A percentile compares a stretch with the other conserved stretches of the same genome.
These are phyloP conservation scores for Hylomyscus alleni DNA, from an alignment of 2,797 vertebrate genomes.

Conservation along the genomic window DNA sequence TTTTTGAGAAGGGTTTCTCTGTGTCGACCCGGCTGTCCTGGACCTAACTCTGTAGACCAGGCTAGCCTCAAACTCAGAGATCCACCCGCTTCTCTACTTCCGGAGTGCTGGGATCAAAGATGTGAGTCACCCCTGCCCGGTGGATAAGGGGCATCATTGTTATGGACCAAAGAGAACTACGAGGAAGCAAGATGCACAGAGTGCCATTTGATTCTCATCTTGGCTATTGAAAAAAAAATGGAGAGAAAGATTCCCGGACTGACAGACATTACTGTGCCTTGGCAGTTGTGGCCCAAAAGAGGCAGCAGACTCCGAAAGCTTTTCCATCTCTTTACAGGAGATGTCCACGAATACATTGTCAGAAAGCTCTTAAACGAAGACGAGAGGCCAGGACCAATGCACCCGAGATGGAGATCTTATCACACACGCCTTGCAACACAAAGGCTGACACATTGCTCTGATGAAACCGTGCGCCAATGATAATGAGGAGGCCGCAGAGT, in stretches of 20 bases:
- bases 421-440: background rate
- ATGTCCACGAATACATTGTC: background rate
- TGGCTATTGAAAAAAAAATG: background rate
- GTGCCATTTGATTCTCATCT: background rate
- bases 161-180: background rate
- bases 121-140: background rate
- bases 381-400: background rate
- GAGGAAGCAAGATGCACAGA: background rate
- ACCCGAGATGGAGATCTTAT: background rate
- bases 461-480: no score
- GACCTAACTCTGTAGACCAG: background rate
- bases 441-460: no score
- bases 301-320: background rate
- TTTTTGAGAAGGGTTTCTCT: background rate
- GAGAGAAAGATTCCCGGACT: background rate
- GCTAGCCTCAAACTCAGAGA: background rate
- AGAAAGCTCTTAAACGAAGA: no score
- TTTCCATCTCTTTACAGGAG: background rate
- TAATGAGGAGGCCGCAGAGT: background rate
- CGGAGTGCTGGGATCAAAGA: background rate
- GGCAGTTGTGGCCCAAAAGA: background rate
- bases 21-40: no score
- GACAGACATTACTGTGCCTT: background rate
- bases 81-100: background rate
- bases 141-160: background rate